A percentile compares a stretch with the other conserved stretches of the same genome.
phyloP scores from a whole-genome alignment of 2,113 vertebrate species.

The Nicator chloris region DNA sequence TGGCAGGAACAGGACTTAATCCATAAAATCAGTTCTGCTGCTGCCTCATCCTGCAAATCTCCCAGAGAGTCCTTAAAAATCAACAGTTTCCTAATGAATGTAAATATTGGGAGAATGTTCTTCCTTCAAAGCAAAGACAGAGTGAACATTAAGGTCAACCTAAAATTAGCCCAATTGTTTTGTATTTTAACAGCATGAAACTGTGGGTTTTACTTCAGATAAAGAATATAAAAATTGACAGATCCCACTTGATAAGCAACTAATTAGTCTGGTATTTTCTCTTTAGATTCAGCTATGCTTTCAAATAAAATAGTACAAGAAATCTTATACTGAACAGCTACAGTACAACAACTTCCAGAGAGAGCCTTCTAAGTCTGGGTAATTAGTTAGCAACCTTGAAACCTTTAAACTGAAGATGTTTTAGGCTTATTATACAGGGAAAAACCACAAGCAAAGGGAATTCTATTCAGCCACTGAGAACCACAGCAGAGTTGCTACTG shows the following conservation, averaged over 20 bases:
- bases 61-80: background rate
- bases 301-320: background rate
- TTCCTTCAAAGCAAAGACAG: background rate
- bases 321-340: background rate
- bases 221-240: background rate
- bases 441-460: background rate
- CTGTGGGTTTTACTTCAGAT: background rate
- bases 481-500: background rate
- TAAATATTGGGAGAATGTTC: background rate
- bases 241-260: background rate
- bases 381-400: constrained; percentile 33
- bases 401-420: background rate
- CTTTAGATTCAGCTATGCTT: background rate
- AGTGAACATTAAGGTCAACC: background rate
- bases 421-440: background rate
- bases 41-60: background rate
- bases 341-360: background rate
- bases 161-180: background rate
- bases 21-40: background rate
- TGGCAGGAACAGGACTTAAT: background rate
- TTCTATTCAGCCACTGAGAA: background rate
- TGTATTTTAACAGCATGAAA: background rate
- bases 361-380: background rate
- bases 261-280: background rate
- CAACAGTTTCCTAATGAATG: background rate